phyloP scores from a whole-genome alignment of 2,113 vertebrate genomes.

The Vimba vimba region DNA sequence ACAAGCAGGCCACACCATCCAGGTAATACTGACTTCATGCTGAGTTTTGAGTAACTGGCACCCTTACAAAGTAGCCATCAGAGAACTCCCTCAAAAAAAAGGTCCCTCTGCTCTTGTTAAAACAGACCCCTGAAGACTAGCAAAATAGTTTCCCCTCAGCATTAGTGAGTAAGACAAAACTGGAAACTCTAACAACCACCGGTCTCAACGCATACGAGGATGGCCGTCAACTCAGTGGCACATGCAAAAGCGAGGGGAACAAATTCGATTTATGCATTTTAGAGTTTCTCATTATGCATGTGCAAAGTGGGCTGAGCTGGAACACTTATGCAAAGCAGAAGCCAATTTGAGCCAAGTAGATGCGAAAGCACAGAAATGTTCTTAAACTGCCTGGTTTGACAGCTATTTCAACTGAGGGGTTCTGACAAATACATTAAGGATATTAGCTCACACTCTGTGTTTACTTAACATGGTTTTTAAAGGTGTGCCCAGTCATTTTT shows the following conservation, averaged over 20 bases:
- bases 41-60: constrained; percentile 15
- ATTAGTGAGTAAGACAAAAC: constrained; percentile 1
- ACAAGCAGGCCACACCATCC: not conserved
- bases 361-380: constrained; percentile 51
- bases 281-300: constrained; percentile 65
- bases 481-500: not conserved
- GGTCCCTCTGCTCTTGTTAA: constrained; percentile 39
- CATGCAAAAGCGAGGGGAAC: constrained; percentile 61
- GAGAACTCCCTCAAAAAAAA: not conserved
- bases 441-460: not conserved
- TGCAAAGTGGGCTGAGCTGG: constrained; percentile 49
- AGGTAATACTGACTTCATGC: not conserved
- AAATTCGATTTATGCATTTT: constrained; percentile 63
- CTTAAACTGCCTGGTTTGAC: constrained; percentile 58
- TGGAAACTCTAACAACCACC: constrained; percentile 48
- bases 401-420: constrained; percentile 52
- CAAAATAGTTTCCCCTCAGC: constrained; percentile 1
- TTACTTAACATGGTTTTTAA: not conserved
- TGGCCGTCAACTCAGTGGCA: constrained; percentile 57
- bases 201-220: constrained; percentile 53
- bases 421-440: constrained; percentile 32
- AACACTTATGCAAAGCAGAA: constrained; percentile 58
- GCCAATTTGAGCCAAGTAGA: constrained; percentile 40
- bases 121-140: constrained; percentile 26
- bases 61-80: constrained; percentile 13